Conservation (phyloP, 2,888 invertebrate species). For the Dynastes tityus region DNA sequence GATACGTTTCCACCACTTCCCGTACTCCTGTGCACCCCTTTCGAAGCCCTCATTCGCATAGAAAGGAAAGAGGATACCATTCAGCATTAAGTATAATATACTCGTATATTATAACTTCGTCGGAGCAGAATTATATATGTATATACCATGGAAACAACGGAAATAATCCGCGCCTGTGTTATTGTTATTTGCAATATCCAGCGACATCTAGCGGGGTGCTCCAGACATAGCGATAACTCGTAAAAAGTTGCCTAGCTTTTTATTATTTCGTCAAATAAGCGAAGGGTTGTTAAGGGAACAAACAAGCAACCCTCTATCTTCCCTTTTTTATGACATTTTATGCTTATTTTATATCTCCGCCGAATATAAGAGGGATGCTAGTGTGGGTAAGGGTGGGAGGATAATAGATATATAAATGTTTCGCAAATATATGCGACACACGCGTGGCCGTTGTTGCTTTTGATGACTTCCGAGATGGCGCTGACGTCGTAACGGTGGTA, state of each 20-base stretch:
- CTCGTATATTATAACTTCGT: constrained; percentile 45
- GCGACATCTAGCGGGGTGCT: not conserved
- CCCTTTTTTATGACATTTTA: constrained; percentile 1
- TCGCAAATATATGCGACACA: not conserved
- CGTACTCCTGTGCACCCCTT: constrained; percentile 4
- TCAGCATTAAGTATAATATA: constrained; percentile 48
- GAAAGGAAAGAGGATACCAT: not conserved
- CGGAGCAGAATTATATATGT: not conserved
- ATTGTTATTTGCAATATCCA: constrained; percentile 20
- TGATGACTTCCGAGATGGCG: not conserved
- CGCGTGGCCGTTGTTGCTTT: not conserved
- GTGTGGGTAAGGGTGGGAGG: not conserved
- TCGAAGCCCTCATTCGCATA: not conserved
- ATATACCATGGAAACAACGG: not conserved
- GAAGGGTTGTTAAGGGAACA: not conserved
- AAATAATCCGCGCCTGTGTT: constrained; percentile 28
- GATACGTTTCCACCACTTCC: not conserved
- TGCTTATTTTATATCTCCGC: not conserved
- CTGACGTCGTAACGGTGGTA: constrained; percentile 1
- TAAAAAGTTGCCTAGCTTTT: constrained; percentile 21
- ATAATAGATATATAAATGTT: not conserved
- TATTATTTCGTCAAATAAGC: constrained; percentile 31
- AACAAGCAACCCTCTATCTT: not conserved
- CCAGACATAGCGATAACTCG: not conserved
- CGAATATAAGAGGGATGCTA: not conserved